Base-by-base conservation (phyloP, 2,888 invertebrate species). In the Heliconius charithonia region DNA sequence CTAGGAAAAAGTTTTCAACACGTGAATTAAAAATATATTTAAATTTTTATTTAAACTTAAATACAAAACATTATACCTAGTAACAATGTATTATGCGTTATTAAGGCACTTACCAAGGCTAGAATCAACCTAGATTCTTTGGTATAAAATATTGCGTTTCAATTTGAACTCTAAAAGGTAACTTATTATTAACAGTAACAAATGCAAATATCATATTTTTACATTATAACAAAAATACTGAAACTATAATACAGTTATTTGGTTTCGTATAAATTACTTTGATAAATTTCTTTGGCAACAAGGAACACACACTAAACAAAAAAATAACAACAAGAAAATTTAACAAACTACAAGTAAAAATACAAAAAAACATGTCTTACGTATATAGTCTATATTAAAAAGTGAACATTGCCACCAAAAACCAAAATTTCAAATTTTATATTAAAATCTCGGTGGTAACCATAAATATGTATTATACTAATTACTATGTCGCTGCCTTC, bases 281-380 rank as follows among this genome's bases (percentile, higher is more conserved):
- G 86, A 89, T 89, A 89, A 86, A 90, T 88, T 91, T 94, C 94
- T 94, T 95, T 94, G 94, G 94, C 93, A 95, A 95, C 94, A 92
- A 93, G 94, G 92, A 94, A 94, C 94, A 93, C 93, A 90, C 93
- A 89, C 88, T 91, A 92, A 91, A 90, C 88, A 91, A 91, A 92
- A 89, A 92, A 59, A 90, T 92, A 92, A 93, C 91, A 94, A 94
- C 92, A 93, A 93, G 90, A 93, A 90, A 91, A 90, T 90, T 87
- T 93, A 94, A 94, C 94, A 94, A 94, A 90, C 88, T 90, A 89
- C 41, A 74, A 88, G 87, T 89, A 90, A 88, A 88, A 85, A 86
- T 87, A 87, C 85, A 85, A 67, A 86, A 88, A 89, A 87, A 89
- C 85, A 86, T 89, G 89, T 90, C 90, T 92, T 91, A 90, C 87